Evolutionary conservation across 2,888 invertebrate species (phyloP), one percentile per base, ranked within the genome.

Genomic region (Creontiades dilutus): DNA sequence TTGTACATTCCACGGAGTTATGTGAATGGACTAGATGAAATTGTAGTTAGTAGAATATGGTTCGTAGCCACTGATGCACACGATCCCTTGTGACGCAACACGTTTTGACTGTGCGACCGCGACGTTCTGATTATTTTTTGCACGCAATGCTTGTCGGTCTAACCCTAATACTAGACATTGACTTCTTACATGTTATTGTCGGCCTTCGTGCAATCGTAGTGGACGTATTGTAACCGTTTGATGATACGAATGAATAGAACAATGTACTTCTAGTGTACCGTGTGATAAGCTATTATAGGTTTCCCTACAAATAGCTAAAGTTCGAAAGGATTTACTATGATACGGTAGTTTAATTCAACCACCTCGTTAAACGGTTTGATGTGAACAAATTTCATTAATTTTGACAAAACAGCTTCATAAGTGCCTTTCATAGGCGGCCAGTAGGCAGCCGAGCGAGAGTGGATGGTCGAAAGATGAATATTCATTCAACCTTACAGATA

Each of bases 391-490:
- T 19, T 12, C 23, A 68, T 13, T 27, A 27, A 27, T 11, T 23
- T n/a, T 27, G 11, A 68, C 23, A 68, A 7, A 61, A 19, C 16
- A 61, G 16, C 23, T 57, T n/a, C 12, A 37, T 37, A 37, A 57
- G n/a, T 57, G n/a, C 57, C 14, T 57, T 37, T 7, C 37, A 52
- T 68, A 23, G 23, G 13, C 11, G 68, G 11, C 68, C 23, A 27
- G 68, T 13, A 68, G 23, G 23, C 23, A 12, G 68, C 23, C 68
- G 19, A 27, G 68, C 68, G 68, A 68, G 68, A 68, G 68, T 23
- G 68, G 68, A 68, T 68, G 68, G 68, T 68, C 68, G 68, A 68
- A 68, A 68, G 68, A 23, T 68, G 19, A 68, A 68, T 68, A 68
- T 68, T 68, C 68, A 68, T 68, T 27, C 27, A 68, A 68, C 68